phyloP scores from a whole-genome alignment of 2,888 invertebrate genomes.

The Stegophylla sp. region DNA sequence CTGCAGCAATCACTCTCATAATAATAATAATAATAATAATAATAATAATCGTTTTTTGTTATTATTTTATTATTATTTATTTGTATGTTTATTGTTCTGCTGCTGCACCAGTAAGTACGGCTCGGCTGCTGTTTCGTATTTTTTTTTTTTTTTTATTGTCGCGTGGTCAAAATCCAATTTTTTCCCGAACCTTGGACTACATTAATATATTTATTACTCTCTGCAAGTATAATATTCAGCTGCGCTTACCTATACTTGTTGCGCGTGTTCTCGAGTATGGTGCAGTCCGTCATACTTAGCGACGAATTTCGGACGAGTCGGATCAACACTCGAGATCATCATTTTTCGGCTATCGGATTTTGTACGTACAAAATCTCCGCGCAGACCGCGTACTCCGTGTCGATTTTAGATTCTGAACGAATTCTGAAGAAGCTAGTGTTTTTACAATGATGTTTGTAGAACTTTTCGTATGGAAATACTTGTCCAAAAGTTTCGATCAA shows the following conservation, averaged over 20 bases:
- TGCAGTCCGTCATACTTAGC: background rate
- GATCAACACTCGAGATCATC: background rate
- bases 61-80: slow-evolving; percentile 7
- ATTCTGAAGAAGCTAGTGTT: too few relatives aligned
- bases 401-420: too few relatives aligned
- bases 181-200: slow-evolving; percentile 50
- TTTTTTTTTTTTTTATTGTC: background rate
- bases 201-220: background rate
- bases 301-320: background rate
- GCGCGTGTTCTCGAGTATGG: background rate
- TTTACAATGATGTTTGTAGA: too few relatives aligned
- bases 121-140: too few relatives aligned
- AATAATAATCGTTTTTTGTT: slow-evolving; percentile 38
- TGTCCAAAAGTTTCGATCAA: too few relatives aligned
- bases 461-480: too few relatives aligned
- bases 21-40: too few relatives aligned
- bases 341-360: too few relatives aligned
- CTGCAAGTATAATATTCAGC: background rate
- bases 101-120: too few relatives aligned
- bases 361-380: too few relatives aligned
- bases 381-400: too few relatives aligned
- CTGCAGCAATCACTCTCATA: slow-evolving; percentile 6
- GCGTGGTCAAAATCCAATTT: slow-evolving; percentile 24
- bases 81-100: background rate
- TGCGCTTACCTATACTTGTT: background rate